These are phyloP conservation scores for Watersipora subatra DNA, from an alignment of 1,140 invertebrate genomes.

Conservation along the genomic window DNA sequence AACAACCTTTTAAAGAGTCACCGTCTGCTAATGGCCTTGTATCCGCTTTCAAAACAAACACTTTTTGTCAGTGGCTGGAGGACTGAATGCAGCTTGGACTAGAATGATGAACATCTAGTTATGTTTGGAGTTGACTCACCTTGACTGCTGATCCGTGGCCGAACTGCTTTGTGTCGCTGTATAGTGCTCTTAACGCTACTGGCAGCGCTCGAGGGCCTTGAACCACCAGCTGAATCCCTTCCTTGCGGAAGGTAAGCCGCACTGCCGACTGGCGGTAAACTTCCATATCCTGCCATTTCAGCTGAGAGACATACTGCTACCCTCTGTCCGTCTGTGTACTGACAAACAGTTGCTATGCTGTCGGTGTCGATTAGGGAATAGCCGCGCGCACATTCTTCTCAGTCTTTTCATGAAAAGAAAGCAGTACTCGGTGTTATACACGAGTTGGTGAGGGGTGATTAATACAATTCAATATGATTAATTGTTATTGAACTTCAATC, in stretches of 20 bases:
- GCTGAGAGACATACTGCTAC: background rate
- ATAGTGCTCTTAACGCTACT: background rate
- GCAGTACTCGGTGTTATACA: background rate
- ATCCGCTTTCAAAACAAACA: background rate
- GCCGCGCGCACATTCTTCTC: background rate
- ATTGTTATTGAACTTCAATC: background rate
- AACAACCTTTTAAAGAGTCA: background rate
- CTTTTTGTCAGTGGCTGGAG: background rate
- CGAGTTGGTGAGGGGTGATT: background rate
- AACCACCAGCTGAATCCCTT: background rate
- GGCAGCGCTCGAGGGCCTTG: background rate
- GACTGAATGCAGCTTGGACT: background rate
- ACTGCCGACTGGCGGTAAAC: background rate
- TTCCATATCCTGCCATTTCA: background rate
- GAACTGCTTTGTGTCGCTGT: background rate
- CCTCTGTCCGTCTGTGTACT: background rate
- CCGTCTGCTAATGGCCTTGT: background rate
- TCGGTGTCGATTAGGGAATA: background rate
- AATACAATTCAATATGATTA: background rate
- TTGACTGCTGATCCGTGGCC: no score
- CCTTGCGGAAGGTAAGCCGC: background rate
- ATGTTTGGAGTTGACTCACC: background rate
- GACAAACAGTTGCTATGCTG: background rate
- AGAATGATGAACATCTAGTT: background rate
- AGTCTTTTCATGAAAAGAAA: background rate